Evolutionary conservation across 1,140 invertebrate species (phyloP), one percentile per base, ranked within the genome.

Genomic region (Drosophila paulistorum): DNA sequence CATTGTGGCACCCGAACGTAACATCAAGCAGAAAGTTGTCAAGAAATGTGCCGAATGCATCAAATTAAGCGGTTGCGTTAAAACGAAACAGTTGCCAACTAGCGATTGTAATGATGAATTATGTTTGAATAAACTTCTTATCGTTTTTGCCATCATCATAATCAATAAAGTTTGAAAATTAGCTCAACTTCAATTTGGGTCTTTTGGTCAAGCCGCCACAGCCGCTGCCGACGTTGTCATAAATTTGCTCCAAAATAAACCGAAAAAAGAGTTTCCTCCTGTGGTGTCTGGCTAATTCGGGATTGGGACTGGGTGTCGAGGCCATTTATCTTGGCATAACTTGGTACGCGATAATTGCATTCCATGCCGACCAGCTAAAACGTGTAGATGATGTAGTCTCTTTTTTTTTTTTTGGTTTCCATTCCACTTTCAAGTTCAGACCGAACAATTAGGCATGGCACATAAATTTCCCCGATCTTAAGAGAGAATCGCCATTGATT

Each of bases 291-390:
- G 58, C 67, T 59, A 65, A 63, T 68, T 33, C 37, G 70, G 74
- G 33, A 39, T 65, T 11, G 71, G 30, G 45, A 72, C 23, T 48
- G 14, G 11, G 55, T 61, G 60, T 39, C 60, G 37, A 26, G 45
- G 62, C 81, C 79, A 83, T 87, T 87, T 89, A 87, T 87, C 83
- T 87, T 83, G 77, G 83, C 84, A 86, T 86, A 86, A 86, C 76
- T 86, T 86, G 83, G 67, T 87, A 77, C 69, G 85, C 77, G 84
- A 89, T 89, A 89, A 89, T 89, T 89, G 84, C 84, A 84, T 89
- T 77, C 80, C 74, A 73, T 61, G 67, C 20, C 67, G 42, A 55
- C 55, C 39, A 54, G 45, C 37, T 4, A 39, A 51, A 20, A 11
- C 17, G 45, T 51, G 45, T 51, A 37, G 33, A 59, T 58, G 65